Base-by-base conservation (phyloP, 2,113 vertebrate species). In the Diadophis punctatus region DNA sequence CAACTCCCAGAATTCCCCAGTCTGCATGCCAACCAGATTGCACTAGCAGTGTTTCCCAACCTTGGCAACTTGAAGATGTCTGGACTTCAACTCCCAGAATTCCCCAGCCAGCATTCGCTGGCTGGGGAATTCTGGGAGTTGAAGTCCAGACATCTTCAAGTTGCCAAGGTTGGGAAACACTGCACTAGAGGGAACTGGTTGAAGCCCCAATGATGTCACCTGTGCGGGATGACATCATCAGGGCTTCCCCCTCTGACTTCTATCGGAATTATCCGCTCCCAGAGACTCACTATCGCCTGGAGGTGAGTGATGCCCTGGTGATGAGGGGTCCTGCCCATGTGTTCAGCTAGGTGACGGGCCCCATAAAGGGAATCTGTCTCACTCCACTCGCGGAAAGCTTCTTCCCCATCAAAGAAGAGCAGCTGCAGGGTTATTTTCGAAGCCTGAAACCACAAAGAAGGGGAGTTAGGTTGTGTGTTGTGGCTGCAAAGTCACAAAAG, bases 321-420 rank as follows among this genome's bases (percentile, higher is more conserved):
- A 92, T 98, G 98, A 0, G 97, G 97, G 0, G 96, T 96, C 60
- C 91, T 96, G 6, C 97, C 97, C 98, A 99, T 98, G 87, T 96
- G 97, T 91, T 98, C 97, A 0, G 98, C 98, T 92, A 99, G 96
- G 95, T 99, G 98, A 5, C 98, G 98, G 25, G 98, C 98, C 53
- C 98, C 98, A 5, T 99, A 99, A n/a, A 99, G 96, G 0, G 98
- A 99, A 94, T 99, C 98, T 0, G 96, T 97, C 90, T 97, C 97
- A 0, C 98, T 98, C 98, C 98, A 99, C 30, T 98, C 97, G 91
- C 97, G 97, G 91, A 99, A 98, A 0, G 98, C 98, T 96, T 99
- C 98, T 94, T 99, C 98, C 0, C 98, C 98, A 0, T 99, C 98
- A 46, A 99, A 97, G 94, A 99, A 99, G 39, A 98, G 97, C 20